phyloP scores from a whole-genome alignment of 2,888 invertebrate genomes.

The Drosophila paranaensis region DNA sequence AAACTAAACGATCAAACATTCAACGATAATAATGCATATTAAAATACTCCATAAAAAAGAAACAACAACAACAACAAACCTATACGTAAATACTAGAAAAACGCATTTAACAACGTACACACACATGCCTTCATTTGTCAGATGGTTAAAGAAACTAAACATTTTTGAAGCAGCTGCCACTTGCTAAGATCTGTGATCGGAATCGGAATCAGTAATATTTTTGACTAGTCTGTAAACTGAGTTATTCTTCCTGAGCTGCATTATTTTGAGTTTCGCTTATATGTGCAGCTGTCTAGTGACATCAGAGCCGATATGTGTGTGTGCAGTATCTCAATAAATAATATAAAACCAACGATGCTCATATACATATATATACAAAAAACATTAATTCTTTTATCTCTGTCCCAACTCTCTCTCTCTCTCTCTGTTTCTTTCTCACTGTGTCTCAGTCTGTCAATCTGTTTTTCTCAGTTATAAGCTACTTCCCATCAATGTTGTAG shows the following conservation, averaged over 20 bases:
- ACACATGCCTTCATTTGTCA: slow-evolving; percentile 55
- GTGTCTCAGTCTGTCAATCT: slow-evolving; percentile 39
- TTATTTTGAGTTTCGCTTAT: slow-evolving; percentile 1
- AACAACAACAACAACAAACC: slow-evolving; percentile 19
- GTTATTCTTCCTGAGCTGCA: not conserved
- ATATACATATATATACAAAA: slow-evolving; percentile 57
- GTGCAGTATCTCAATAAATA: slow-evolving; percentile 35
- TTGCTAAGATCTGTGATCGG: too few relatives aligned
- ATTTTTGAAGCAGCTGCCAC: not conserved
- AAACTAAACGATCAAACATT: slow-evolving; percentile 61
- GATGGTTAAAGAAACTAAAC: slow-evolving; percentile 4
- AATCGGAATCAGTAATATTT: not conserved
- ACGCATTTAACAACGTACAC: slow-evolving; percentile 57
- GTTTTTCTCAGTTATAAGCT: slow-evolving; percentile 53
- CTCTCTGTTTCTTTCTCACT: slow-evolving; percentile 36
- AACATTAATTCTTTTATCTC: slow-evolving; percentile 37
- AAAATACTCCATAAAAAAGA: slow-evolving; percentile 56
- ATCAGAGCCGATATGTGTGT: slow-evolving; percentile 43
- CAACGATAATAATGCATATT: slow-evolving; percentile 68
- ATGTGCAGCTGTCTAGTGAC: slow-evolving; percentile 21
- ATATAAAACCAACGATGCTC: slow-evolving; percentile 35
- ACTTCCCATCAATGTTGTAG: slow-evolving; percentile 71
- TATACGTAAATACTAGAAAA: slow-evolving; percentile 64
- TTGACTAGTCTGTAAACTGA: slow-evolving; percentile 9
- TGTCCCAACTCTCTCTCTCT: slow-evolving; percentile 38